These are phyloP conservation scores for Chaetorhynchus papuensis DNA, from an alignment of 2,113 vertebrate species.

Conservation along the genomic window DNA sequence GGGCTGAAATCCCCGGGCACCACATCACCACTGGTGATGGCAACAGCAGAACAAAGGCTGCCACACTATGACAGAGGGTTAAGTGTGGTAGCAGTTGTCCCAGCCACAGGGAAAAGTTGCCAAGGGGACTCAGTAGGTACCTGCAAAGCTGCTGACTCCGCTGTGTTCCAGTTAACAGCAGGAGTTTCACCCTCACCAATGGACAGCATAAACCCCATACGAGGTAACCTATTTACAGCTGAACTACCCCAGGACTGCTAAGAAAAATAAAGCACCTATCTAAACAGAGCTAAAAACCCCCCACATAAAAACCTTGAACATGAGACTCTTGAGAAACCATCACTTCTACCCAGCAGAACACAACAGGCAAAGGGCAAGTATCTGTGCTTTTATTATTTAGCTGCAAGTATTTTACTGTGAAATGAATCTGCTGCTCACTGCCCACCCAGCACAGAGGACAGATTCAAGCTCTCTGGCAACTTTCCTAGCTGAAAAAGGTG, in stretches of 20 bases:
- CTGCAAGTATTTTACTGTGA: background rate
- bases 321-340: background rate
- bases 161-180: background rate
- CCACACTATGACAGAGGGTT: accelerated
- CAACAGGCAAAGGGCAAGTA: background rate
- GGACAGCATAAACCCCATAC: background rate
- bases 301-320: accelerated
- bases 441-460: background rate
- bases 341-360: background rate
- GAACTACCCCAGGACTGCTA: background rate
- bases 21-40: background rate
- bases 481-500: background rate
- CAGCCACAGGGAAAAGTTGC: background rate
- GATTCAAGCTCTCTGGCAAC: background rate
- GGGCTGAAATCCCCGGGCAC: background rate
- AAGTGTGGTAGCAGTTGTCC: background rate
- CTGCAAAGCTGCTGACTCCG: background rate
- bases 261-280: background rate
- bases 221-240: background rate
- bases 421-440: background rate
- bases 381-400: background rate
- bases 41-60: background rate
- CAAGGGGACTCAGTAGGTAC: background rate
- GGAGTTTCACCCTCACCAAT: background rate
- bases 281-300: background rate